Percentiles rank a stretch among this genome's conserved stretches.
phyloP scores from a whole-genome alignment of 2,888 invertebrate species.

The Xestoiulus laeticollis region DNA sequence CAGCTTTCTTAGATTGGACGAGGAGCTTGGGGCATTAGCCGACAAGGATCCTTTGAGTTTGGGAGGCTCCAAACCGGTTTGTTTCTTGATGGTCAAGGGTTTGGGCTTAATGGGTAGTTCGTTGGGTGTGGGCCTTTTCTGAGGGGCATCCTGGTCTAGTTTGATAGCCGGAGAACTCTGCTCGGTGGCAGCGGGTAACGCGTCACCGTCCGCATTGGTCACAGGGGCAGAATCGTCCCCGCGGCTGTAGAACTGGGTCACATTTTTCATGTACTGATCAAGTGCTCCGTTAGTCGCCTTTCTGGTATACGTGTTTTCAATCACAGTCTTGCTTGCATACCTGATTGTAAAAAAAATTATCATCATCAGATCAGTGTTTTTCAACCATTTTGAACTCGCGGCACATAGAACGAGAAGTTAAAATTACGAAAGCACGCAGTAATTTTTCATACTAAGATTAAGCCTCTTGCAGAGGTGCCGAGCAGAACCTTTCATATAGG shows the following conservation, averaged over 20 bases:
- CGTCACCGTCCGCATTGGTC: neutral
- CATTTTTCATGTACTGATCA: constrained; percentile 53
- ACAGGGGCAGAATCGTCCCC: neutral
- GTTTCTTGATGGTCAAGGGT: constrained; percentile 83
- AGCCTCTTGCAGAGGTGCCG: too few species aligned
- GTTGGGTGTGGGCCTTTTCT: constrained; percentile 58
- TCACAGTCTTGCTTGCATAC: constrained; percentile 63
- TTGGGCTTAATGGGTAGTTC: constrained; percentile 77
- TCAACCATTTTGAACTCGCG: too few species aligned
- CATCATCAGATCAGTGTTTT: too few species aligned
- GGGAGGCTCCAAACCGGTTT: constrained; percentile 66
- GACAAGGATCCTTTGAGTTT: constrained; percentile 56
- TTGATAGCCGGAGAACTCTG: neutral
- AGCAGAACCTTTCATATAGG: too few species aligned
- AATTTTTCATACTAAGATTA: too few species aligned
- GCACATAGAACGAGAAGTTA: too few species aligned
- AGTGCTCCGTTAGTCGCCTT: constrained; percentile 48
- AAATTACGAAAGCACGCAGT: too few species aligned
- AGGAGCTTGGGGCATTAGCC: neutral
- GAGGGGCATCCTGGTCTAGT: neutral
- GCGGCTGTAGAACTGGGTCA: constrained; percentile 50
- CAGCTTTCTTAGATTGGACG: constrained; percentile 38
- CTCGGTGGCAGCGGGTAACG: neutral
- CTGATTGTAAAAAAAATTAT: constrained; percentile 55
- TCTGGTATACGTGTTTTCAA: constrained; percentile 63